phyloP scores from a whole-genome alignment of 2,797 vertebrate species.

The Oophaga sylvatica region DNA sequence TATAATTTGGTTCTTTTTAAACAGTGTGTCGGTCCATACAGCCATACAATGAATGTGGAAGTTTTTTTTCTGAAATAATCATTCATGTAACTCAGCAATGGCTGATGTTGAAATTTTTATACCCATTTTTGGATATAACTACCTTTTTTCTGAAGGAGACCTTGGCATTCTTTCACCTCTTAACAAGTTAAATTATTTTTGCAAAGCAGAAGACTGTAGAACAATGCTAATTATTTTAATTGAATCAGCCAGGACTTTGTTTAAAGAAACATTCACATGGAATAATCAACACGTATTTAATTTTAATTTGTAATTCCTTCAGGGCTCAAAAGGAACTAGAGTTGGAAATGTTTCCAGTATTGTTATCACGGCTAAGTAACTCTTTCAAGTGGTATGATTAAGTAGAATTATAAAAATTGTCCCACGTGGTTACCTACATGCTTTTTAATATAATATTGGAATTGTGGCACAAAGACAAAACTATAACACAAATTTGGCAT shows the following conservation, averaged over 20 bases:
- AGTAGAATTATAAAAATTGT: conserved; percentile 10
- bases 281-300: conserved; percentile 55
- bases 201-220: conserved; percentile 4
- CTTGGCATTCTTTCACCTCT: neutral
- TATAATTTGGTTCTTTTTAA: no score
- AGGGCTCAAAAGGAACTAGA: conserved; percentile 16
- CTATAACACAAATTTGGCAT: conserved; percentile 15
- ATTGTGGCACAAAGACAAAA: conserved; percentile 15
- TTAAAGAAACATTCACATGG: conserved; percentile 54
- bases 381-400: conserved; percentile 32
- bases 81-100: neutral
- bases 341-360: conserved; percentile 28
- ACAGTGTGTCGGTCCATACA: no score
- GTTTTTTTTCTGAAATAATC: neutral
- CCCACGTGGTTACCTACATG: conserved; percentile 19
- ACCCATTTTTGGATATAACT: neutral
- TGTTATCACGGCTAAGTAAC: conserved; percentile 38
- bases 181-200: neutral
- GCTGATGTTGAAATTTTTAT: neutral
- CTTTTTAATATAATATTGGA: conserved; percentile 23
- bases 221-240: conserved; percentile 58
- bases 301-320: conserved; percentile 17
- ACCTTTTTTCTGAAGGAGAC: neutral
- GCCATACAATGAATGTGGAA: no score
- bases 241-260: conserved; percentile 52